A percentile compares a stretch with the other conserved stretches of the same genome.
Conservation (phyloP, 2,888 invertebrate genomes). For the Linnaemya tessellans region DNA sequence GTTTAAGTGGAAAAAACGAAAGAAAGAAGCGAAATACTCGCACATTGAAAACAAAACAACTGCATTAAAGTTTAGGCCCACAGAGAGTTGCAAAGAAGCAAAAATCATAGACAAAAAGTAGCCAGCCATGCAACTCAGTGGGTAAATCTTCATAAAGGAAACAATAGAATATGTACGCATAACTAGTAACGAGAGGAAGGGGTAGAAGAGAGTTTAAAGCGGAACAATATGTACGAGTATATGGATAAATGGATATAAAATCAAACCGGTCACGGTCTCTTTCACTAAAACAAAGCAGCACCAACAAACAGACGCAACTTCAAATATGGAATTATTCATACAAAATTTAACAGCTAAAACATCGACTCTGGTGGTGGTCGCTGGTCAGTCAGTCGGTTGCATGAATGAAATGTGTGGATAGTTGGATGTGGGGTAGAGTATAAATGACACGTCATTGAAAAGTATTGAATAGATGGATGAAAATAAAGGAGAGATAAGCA, state of each 20-base stretch:
- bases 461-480: slow-evolving; percentile 30
- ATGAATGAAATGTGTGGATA: slow-evolving; percentile 11
- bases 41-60: slow-evolving; percentile 14
- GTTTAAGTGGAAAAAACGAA: slow-evolving; percentile 44
- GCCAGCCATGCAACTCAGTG: slow-evolving; percentile 62
- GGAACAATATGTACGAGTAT: slow-evolving; percentile 48
- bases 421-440: slow-evolving; percentile 32
- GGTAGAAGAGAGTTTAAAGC: slow-evolving; percentile 24
- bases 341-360: slow-evolving; percentile 39
- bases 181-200: slow-evolving; percentile 22
- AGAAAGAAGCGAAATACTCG: not conserved
- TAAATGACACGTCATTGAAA: slow-evolving; percentile 53
- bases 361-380: slow-evolving; percentile 53
- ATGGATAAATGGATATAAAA: slow-evolving; percentile 60
- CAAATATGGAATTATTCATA: slow-evolving; percentile 44
- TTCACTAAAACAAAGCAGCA: slow-evolving; percentile 65
- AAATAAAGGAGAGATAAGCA: slow-evolving; percentile 58
- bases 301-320: slow-evolving; percentile 39
- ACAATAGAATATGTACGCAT: not conserved
- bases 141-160: slow-evolving; percentile 24
- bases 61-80: slow-evolving; percentile 69
- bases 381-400: slow-evolving; percentile 32
- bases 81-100: slow-evolving; percentile 58
- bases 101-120: slow-evolving; percentile 70
- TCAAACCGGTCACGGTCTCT: slow-evolving; percentile 70